Percentiles rank a stretch among this genome's conserved stretches.
Conservation (phyloP, 2,113 vertebrate genomes). For the Opisthocomus hoazin region DNA sequence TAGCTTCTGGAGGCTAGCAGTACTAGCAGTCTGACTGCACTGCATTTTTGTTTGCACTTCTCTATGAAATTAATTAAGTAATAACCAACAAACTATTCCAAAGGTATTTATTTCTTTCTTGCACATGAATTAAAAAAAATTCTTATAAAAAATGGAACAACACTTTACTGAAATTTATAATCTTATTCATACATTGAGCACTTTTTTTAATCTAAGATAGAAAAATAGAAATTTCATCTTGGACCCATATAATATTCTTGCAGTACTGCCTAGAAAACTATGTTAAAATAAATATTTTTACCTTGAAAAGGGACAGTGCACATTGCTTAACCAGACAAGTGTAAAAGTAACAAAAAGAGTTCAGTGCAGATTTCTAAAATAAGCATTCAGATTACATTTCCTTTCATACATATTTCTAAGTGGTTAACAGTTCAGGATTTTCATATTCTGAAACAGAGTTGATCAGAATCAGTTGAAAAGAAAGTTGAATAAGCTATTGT, state of each 20-base stretch:
- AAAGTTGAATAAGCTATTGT: neutral
- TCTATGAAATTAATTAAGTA: neutral
- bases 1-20: neutral
- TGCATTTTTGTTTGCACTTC: neutral
- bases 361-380: neutral
- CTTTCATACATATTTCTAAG: neutral
- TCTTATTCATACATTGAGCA: neutral
- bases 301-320: neutral
- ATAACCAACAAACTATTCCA: neutral
- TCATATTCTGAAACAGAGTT: neutral
- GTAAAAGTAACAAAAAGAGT: neutral
- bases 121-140: neutral
- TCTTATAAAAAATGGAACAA: neutral
- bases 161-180: neutral
- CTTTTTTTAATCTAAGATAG: neutral
- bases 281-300: neutral
- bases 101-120: constrained; percentile 2
- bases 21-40: neutral
- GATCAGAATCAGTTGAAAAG: neutral
- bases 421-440: neutral
- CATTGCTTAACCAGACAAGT: neutral
- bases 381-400: neutral
- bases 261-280: neutral
- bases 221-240: constrained; percentile 29
- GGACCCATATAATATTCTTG: neutral